A percentile compares a stretch with the other conserved stretches of the same genome.
These are phyloP conservation scores for Ancistrus triradiatus DNA, from an alignment of 2,113 vertebrate genomes.

Conservation along the genomic window DNA sequence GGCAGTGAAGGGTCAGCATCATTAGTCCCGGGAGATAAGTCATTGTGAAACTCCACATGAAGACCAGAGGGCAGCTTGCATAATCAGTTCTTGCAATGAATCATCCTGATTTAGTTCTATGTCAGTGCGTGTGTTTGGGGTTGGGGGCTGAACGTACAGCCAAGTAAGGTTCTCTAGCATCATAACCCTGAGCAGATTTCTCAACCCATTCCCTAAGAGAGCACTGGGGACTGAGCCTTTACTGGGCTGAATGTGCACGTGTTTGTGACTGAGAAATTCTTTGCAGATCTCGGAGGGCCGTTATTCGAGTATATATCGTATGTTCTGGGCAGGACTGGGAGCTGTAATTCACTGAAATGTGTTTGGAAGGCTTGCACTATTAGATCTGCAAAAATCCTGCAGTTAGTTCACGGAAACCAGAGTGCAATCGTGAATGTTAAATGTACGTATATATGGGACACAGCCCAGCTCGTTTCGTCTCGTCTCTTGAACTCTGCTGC, in stretches of 20 bases:
- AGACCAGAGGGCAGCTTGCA: conserved; percentile 45
- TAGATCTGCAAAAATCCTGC: not conserved
- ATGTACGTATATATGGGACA: conserved; percentile 20
- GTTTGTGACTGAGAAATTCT: conserved; percentile 3
- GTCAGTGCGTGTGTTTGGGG: conserved; percentile 7
- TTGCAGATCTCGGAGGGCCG: not conserved
- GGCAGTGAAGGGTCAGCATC: conserved; percentile 40
- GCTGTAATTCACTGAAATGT: not conserved
- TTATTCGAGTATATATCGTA: conserved; percentile 1
- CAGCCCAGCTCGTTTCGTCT: conserved; percentile 10
- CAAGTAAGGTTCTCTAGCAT: conserved; percentile 27
- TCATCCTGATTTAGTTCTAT: conserved; percentile 39
- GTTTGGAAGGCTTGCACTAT: not conserved
- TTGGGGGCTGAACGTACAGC: conserved; percentile 27
- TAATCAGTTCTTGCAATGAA: conserved; percentile 45
- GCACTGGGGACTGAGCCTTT: not conserved
- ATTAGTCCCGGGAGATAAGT: conserved; percentile 42
- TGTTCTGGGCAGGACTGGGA: not conserved
- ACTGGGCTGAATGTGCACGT: not conserved
- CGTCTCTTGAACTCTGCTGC: conserved; percentile 3
- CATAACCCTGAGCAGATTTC: conserved; percentile 30
- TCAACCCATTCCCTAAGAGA: not conserved
- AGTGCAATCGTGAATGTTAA: not conserved
- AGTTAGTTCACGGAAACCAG: conserved; percentile 8
- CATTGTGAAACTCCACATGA: conserved; percentile 42